These are phyloP conservation scores for Pristionchus fissidentatus DNA, from an alignment of 2,888 invertebrate genomes.

Conservation along the genomic window DNA sequence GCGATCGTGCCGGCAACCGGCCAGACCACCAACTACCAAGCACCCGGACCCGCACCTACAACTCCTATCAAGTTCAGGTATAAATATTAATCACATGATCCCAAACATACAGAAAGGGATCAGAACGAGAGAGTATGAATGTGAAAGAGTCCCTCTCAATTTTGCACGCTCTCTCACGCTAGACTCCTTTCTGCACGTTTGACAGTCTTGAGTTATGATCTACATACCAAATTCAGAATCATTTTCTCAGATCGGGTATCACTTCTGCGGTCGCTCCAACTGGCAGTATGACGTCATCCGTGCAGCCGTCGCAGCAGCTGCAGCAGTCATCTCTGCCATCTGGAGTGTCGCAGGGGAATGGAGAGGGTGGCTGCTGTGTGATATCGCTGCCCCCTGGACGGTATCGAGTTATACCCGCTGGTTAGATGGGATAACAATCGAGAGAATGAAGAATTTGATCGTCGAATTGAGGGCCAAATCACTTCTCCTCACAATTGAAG, in stretches of 20 bases:
- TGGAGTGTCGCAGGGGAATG: conserved; percentile 36
- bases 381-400: conserved; percentile 48
- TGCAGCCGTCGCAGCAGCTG: background rate
- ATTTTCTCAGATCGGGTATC: background rate
- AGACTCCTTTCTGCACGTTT: background rate
- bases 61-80: conserved; percentile 31
- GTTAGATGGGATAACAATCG: conserved; percentile 10
- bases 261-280: background rate
- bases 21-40: conserved; percentile 1
- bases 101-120: too few relatives aligned
- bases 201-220: background rate
- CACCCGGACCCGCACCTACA: conserved; percentile 43
- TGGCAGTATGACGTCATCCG: background rate
- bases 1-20: background rate
- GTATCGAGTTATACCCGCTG: conserved; percentile 37
- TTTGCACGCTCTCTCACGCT: too few relatives aligned
- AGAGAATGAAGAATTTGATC: too few relatives aligned
- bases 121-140: too few relatives aligned
- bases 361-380: conserved; percentile 24
- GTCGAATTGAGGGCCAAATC: too few relatives aligned
- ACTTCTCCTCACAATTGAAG: too few relatives aligned
- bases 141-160: too few relatives aligned
- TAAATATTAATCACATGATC: background rate
- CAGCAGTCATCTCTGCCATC: background rate
- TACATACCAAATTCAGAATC: background rate